Evolutionary conservation across 2,113 vertebrate genomes (phyloP).

Genomic region (Piliocolobus tephrosceles): DNA sequence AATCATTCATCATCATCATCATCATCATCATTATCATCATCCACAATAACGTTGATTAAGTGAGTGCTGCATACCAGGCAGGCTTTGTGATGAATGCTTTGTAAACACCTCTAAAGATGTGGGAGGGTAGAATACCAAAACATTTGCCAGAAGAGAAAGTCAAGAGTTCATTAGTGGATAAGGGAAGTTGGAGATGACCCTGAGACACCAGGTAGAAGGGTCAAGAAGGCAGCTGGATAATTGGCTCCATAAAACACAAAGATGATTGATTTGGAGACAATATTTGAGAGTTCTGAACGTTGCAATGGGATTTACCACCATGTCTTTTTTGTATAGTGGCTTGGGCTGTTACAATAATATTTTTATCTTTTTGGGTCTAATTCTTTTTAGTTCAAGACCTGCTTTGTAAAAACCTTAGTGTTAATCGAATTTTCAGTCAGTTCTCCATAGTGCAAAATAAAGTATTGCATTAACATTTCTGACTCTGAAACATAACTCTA

Average conservation of each 20-base stretch:
- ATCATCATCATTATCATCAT: not conserved
- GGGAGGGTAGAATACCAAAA: not conserved
- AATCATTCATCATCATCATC: accelerated
- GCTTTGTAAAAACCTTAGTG: conserved; percentile 44
- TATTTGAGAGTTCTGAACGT: conserved; percentile 62
- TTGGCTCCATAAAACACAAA: conserved; percentile 18
- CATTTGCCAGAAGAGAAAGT: conserved; percentile 54
- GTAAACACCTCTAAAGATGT: conserved; percentile 43
- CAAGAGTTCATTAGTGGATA: conserved; percentile 30
- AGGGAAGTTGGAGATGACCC: conserved; percentile 54
- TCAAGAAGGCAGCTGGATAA: conserved; percentile 40
- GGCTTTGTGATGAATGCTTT: conserved; percentile 51
- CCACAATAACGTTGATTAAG: not conserved
- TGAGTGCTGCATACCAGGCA: not conserved
- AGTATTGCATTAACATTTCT: conserved; percentile 4
- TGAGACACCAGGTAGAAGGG: conserved; percentile 48
- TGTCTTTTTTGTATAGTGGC: conserved; percentile 63
- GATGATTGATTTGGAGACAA: conserved; percentile 46
- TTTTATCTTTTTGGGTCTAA: conserved; percentile 67
- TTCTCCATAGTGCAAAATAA: conserved; percentile 39
- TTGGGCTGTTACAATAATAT: conserved; percentile 36
- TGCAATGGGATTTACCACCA: conserved; percentile 54
- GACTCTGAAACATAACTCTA: not conserved
- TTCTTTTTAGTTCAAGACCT: conserved; percentile 51
- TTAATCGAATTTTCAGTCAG: conserved; percentile 44